phyloP scores from a whole-genome alignment of 2,113 vertebrate genomes.

The Setophaga kirtlandii region DNA sequence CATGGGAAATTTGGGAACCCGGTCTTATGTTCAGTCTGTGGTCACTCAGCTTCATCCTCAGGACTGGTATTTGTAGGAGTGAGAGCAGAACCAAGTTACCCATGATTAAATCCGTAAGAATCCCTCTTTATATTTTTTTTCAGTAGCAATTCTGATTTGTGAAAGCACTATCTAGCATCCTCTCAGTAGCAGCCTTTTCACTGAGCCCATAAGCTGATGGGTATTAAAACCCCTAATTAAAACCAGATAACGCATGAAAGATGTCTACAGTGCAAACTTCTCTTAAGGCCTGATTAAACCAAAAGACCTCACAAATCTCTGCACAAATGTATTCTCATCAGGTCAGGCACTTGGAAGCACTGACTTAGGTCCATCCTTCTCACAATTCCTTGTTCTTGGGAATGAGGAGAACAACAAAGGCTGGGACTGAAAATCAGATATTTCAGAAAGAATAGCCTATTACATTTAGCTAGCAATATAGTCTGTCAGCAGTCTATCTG shows the following conservation, averaged over 20 bases:
- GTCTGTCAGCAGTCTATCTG: neutral
- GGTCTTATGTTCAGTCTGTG: neutral
- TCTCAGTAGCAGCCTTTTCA: neutral
- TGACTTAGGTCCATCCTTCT: neutral
- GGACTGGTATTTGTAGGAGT: neutral
- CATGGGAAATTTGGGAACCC: neutral
- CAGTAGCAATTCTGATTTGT: neutral
- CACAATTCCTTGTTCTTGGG: neutral
- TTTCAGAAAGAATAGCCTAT: neutral
- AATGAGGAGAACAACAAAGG: neutral
- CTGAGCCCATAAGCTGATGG: neutral
- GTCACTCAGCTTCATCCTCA: neutral
- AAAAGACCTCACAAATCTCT: neutral
- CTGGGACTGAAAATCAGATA: neutral
- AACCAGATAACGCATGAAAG: neutral
- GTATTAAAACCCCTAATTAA: constrained; percentile 6
- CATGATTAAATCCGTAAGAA: neutral
- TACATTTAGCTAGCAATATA: neutral
- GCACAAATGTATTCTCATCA: neutral
- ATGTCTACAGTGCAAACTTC: neutral
- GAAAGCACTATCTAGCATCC: neutral
- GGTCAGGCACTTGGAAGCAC: neutral
- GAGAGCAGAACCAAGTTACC: neutral
- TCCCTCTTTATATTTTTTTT: neutral
- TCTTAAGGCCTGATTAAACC: neutral